These are phyloP conservation scores for Caenorhabditis japonica DNA, from an alignment of 2,888 invertebrate species.

Conservation along the genomic window DNA sequence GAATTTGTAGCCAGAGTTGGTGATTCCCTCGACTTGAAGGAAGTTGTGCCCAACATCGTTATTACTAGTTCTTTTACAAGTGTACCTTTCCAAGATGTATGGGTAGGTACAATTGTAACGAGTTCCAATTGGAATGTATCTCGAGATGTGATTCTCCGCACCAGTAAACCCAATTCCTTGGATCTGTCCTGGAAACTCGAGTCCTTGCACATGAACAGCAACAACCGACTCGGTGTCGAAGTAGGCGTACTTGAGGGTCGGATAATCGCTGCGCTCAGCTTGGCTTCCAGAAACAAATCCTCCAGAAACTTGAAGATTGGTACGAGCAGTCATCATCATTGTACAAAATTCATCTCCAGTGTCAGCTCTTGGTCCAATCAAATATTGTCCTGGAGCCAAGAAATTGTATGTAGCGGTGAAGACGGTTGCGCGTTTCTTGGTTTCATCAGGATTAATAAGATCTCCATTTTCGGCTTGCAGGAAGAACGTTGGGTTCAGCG, in stretches of 20 bases:
- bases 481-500: conserved; percentile 56
- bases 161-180: conserved; percentile 56
- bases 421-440: conserved; percentile 1
- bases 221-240: conserved; percentile 46
- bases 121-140: conserved; percentile 51
- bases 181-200: conserved; percentile 55
- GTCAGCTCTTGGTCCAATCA: conserved; percentile 53
- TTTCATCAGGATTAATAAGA: conserved; percentile 15
- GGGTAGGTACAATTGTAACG: conserved; percentile 64
- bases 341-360: conserved; percentile 47
- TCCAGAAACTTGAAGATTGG: conserved; percentile 51
- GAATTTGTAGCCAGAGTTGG: conserved; percentile 63
- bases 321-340: conserved; percentile 48
- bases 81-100: conserved; percentile 60
- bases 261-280: conserved; percentile 57
- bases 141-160: conserved; percentile 50
- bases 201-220: conserved; percentile 42
- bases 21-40: conserved; percentile 60
- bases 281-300: conserved; percentile 55
- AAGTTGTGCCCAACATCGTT: conserved; percentile 51
- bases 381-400: conserved; percentile 55
- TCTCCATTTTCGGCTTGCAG: conserved; percentile 55
- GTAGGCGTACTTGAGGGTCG: conserved; percentile 45
- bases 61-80: conserved; percentile 49
- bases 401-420: conserved; percentile 26